Base-by-base conservation (phyloP, 2,888 invertebrate species). In the Linhomoeus sp. region DNA sequence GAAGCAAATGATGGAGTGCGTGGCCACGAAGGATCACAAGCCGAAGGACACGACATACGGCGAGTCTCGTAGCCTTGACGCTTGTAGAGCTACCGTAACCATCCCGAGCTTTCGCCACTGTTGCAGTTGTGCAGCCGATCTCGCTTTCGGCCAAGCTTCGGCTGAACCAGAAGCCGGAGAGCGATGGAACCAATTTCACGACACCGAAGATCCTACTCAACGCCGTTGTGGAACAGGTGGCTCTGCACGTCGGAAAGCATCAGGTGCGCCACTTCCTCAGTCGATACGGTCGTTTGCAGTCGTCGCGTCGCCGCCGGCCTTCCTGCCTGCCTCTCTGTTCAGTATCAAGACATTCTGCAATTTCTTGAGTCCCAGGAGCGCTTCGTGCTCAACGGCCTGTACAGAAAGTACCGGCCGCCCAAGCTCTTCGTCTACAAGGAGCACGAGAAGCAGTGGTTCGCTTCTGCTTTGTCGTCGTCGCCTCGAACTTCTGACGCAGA, bases 71-170 rank as follows among this genome's bases (percentile, higher is more conserved):
- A n/a, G n/a, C n/a, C n/a, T n/a, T n/a, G n/a, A n/a, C n/a, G n/a
- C n/a, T n/a, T n/a, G n/a, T n/a, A n/a, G n/a, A n/a, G n/a, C n/a
- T n/a, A n/a, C n/a, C n/a, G n/a, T n/a, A n/a, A 29, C 29, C 29
- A 5, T 29, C 29, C 12, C 29, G 29, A 9, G 29, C 29, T 29
- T 29, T 29, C n/a, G n/a, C n/a, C n/a, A n/a, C n/a, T n/a, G n/a
- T n/a, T n/a, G n/a, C n/a, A 77, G 83, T 87, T 56, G 66, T 97
- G 66, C 85, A 86, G 22, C 97, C 94, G 49, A 88, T 97, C 58
- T 82, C 80, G 49, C 81, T 86, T 5, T 77, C 79, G 46, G 82
- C 87, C 2, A 80, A 85, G 65, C 69, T 97, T 44, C 78, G 79
- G 65, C 67, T 97, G 44, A 86, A 90, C 65, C 84, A 85, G 19